A percentile compares a stretch with the other conserved stretches of the same genome.
phyloP scores from a whole-genome alignment of 2,888 invertebrate genomes.

The Vanessa cardui region DNA sequence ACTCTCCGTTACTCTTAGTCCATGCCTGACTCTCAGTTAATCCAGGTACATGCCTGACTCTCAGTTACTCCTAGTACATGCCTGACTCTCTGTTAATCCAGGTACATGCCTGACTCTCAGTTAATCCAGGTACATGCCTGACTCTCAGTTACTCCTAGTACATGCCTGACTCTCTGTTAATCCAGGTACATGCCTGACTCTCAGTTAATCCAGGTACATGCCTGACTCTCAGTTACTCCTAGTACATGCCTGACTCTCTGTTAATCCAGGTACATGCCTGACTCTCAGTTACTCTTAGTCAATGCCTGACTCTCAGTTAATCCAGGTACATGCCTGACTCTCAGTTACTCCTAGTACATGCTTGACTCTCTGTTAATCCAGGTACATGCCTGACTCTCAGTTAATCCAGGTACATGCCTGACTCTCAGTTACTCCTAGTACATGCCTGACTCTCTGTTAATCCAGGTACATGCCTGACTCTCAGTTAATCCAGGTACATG shows the following conservation, averaged over 20 bases:
- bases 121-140: neutral
- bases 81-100: too few species aligned
- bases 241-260: neutral
- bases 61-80: neutral
- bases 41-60: constrained; percentile 65
- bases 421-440: constrained; percentile 47
- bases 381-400: constrained; percentile 59
- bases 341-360: neutral
- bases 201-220: constrained; percentile 57
- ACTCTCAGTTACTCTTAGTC: neutral
- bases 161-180: constrained; percentile 52
- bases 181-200: neutral
- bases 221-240: constrained; percentile 46
- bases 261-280: constrained; percentile 69
- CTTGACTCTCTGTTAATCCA: too few species aligned
- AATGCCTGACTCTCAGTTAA: neutral
- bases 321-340: constrained; percentile 65
- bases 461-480: neutral
- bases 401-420: neutral
- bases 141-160: constrained; percentile 47
- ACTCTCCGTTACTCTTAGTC: neutral
- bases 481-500: constrained; percentile 57
- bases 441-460: constrained; percentile 52
- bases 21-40: neutral
- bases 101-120: constrained; percentile 59